Percentiles rank a stretch among this genome's conserved stretches.
Conservation (phyloP, 2,797 vertebrate genomes). For the Sebastes cheni region DNA sequence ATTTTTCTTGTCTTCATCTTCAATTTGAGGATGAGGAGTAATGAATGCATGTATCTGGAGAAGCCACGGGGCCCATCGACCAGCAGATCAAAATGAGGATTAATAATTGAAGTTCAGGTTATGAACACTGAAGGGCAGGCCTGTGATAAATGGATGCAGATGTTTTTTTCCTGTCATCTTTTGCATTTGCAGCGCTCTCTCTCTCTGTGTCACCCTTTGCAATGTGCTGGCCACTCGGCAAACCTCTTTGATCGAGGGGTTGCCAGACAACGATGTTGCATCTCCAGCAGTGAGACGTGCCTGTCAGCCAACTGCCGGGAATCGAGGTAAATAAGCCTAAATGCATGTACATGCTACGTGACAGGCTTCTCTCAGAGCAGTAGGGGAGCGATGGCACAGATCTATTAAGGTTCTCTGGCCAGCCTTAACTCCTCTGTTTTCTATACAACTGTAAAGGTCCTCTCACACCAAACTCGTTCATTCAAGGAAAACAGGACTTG, state of each 20-base stretch:
- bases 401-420: constrained; percentile 50
- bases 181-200: constrained; percentile 20
- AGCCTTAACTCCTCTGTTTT: constrained; percentile 34
- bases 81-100: constrained; percentile 55
- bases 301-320: constrained; percentile 56
- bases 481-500: constrained; percentile 23
- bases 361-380: constrained; percentile 63
- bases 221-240: constrained; percentile 27
- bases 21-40: constrained; percentile 22
- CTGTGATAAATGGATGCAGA: constrained; percentile 40
- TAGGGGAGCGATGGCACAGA: constrained; percentile 39
- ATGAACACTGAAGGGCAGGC: constrained; percentile 38
- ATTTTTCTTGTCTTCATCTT: constrained; percentile 33
- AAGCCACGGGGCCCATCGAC: constrained; percentile 5
- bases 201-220: constrained; percentile 33
- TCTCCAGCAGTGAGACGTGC: constrained; percentile 79
- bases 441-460: constrained; percentile 27
- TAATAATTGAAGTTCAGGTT: constrained; percentile 54
- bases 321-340: constrained; percentile 79
- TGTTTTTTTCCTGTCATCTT: constrained; percentile 42
- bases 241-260: constrained; percentile 65
- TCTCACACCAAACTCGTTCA: constrained; percentile 26
- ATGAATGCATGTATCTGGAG: constrained; percentile 4
- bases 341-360: constrained; percentile 72
- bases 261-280: constrained; percentile 73